Evolutionary conservation across 2,113 vertebrate genomes (phyloP).

Genomic region (Romanogobio albipinnatus): DNA sequence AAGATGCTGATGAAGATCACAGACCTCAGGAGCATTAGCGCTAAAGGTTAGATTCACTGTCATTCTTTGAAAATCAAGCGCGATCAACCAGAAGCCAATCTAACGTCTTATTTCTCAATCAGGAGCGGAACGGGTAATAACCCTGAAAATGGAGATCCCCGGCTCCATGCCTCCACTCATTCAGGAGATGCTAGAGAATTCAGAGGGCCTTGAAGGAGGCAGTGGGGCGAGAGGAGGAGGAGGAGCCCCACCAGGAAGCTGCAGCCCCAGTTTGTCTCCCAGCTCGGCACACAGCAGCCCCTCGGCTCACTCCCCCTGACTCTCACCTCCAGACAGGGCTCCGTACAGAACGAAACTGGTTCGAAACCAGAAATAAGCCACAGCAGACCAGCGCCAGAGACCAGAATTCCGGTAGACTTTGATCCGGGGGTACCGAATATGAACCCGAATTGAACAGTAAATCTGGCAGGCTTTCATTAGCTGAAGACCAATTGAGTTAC

Average conservation of each 20-base stretch:
- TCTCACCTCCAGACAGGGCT: background rate
- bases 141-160: conserved; percentile 78
- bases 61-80: background rate
- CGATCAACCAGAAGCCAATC: background rate
- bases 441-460: background rate
- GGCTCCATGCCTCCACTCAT: conserved; percentile 79
- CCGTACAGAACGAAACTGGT: conserved; percentile 17
- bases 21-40: conserved; percentile 77
- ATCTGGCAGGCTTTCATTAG: conserved; percentile 30
- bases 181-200: conserved; percentile 80
- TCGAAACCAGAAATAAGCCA: conserved; percentile 21
- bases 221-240: conserved; percentile 58
- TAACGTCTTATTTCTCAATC: background rate
- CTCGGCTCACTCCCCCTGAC: conserved; percentile 71
- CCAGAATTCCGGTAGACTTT: conserved; percentile 31
- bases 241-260: conserved; percentile 60
- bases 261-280: conserved; percentile 81
- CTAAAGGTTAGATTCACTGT: conserved; percentile 66
- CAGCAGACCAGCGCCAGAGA: conserved; percentile 22
- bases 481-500: conserved; percentile 14
- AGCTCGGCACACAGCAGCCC: conserved; percentile 83
- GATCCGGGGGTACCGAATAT: background rate
- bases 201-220: conserved; percentile 72
- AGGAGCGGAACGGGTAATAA: conserved; percentile 78
- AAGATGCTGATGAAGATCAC: conserved; percentile 82